Evolutionary conservation across 92 coral and sea anemone species (phyloP), one percentile per base, ranked within the genome.

Genomic region (Diadumene lineata): DNA sequence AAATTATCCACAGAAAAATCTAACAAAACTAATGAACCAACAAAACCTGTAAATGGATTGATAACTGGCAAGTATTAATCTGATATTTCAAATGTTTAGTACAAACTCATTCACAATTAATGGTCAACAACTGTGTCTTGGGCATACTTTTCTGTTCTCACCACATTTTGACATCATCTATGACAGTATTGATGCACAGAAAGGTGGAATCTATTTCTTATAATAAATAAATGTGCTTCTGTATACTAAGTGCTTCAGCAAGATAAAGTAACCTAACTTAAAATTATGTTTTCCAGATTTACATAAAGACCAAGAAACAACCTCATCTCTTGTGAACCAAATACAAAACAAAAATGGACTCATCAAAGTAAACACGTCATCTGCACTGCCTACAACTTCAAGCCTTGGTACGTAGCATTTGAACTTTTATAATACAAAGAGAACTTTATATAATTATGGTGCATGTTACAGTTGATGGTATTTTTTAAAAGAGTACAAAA

Each of bases 341-440:
- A 33, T 77, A 24, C 46, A 67, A 17, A 68, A 58, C 66, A 77
- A 77, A 77, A 77, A 77, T 38, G 82, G 82, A 1, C 25, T 77
- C 17, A 34, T 77, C 11, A 53, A 77, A 32, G 46, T 68, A 1
- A 66, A 50, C 68, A 48, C 23, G 34, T 31, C 57, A 55, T 22
- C 67, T 21, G 15, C 75, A 21, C n/a, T 33, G 53, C 13, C 74
- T 66, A 56, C 32, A 17, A 11, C 81, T 17, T 11, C 34, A 18
- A 22, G 26, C 9, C 28, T 34, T 74, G 89, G 85, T 79, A 85
- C 69, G 88, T 74, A 77, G 33, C 31, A 21, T 55, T 56, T 56
- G 69, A 69, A 69, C 61, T 69, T 48, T 13, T 48, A 50, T 4
- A 27, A 38, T 38, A 38, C 48, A 38, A 38, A 38, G 48, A 38